phyloP scores from a whole-genome alignment of 2,888 invertebrate genomes.

The Eupithecia tripunctaria region DNA sequence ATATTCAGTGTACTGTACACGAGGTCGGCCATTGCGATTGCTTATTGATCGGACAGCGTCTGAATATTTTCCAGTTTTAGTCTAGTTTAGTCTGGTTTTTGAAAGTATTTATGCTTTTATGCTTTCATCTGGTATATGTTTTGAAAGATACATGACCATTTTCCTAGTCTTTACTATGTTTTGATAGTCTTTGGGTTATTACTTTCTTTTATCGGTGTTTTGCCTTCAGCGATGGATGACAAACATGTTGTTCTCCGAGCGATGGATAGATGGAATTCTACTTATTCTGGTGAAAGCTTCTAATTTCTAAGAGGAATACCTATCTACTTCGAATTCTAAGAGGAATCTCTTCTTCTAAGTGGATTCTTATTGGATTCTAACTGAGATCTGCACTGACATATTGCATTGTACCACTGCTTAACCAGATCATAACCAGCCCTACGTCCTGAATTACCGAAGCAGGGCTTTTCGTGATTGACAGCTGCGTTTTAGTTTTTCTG shows the following conservation, averaged over 20 bases:
- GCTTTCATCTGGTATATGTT: neutral
- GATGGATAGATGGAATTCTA: neutral
- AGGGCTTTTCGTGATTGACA: neutral
- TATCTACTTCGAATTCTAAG: no score
- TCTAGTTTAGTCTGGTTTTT: conserved; percentile 1
- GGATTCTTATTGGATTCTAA: no score
- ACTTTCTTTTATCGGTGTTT: conserved; percentile 1
- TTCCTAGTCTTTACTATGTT: neutral
- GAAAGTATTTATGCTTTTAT: neutral
- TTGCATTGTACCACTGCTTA: neutral
- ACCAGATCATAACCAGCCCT: neutral
- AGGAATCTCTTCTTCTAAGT: no score
- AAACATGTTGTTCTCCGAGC: conserved; percentile 4
- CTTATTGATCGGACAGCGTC: conserved; percentile 51
- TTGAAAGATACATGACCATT: neutral
- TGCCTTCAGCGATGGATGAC: neutral
- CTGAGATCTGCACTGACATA: neutral
- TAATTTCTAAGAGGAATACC: no score
- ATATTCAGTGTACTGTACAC: conserved; percentile 46
- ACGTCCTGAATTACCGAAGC: neutral
- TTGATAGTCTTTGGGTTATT: neutral
- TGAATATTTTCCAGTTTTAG: conserved; percentile 7
- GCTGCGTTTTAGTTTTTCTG: neutral
- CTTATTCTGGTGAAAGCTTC: neutral
- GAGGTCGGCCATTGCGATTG: conserved; percentile 46